A percentile compares a stretch with the other conserved stretches of the same genome.
Evolutionary conservation across 2,797 vertebrate species (phyloP).

Genomic region (Paramormyrops hopkinsi): DNA sequence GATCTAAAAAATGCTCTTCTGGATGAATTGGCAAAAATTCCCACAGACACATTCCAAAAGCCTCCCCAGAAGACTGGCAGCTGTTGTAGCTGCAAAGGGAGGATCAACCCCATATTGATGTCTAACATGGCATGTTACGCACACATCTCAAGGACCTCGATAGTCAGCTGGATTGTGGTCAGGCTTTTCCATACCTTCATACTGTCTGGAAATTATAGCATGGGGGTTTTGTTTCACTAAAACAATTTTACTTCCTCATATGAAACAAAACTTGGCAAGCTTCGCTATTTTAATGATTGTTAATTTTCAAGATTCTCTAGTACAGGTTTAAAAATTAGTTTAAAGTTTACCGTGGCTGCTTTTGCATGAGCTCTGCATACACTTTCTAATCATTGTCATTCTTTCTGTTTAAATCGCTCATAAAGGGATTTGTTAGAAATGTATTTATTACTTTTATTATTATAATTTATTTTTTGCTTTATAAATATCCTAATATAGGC

Average conservation of each 20-base stretch:
- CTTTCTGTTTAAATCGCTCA: background rate
- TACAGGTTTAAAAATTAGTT: background rate
- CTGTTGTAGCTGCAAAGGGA: background rate
- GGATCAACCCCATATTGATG: background rate
- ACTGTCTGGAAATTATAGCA: background rate
- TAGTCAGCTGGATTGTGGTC: background rate
- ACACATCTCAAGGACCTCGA: background rate
- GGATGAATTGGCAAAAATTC: background rate
- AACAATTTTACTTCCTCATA: background rate
- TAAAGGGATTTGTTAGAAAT: background rate
- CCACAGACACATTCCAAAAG: background rate
- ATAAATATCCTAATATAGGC: background rate
- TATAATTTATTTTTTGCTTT: background rate
- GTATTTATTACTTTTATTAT: background rate
- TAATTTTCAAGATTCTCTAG: background rate
- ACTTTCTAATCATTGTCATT: background rate
- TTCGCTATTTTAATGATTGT: background rate
- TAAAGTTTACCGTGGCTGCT: background rate
- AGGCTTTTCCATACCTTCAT: background rate
- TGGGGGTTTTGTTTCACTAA: background rate
- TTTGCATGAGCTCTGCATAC: background rate
- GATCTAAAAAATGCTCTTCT: background rate
- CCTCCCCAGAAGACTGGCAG: background rate
- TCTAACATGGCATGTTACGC: background rate
- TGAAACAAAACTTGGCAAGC: background rate